Evolutionary conservation across 2,888 invertebrate species (phyloP), one percentile per base, ranked within the genome.

Genomic region (Sympetrum striolatum): DNA sequence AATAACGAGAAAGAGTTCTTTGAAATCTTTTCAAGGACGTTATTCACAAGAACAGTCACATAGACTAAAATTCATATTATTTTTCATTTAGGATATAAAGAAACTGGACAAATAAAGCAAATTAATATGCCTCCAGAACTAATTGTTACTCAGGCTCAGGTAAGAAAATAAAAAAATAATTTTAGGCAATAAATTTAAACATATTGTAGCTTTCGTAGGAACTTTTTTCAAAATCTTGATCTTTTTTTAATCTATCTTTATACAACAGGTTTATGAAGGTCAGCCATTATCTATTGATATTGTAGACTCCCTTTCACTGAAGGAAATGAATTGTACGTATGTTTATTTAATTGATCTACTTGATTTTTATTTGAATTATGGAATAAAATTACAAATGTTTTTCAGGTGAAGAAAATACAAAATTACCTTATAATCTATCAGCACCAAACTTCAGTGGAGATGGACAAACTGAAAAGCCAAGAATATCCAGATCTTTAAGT

Each of bases 121-220:
- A 91, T 64, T 90, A 91, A 92, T 90, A 94, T 94, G 94, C 94
- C 94, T 8, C 94, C 94, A 0, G 94, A 94, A 92, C 91, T 94
- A 53, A 94, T 94, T 81, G 94, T 94, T 31, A 94, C 94, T 2
- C 93, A 94, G 31, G 94, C 94, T 15, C 93, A 94, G 90, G 92
- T 91, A 58, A 91, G 2, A 6, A 0, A 25, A 79, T 3, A 4
- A 14, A 31, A 48, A 14, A 15, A 48, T 48, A 39, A 39, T 48
- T 53, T 53, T 53, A 3, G 2, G 53, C 18, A 53, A 53, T 53
- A 18, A 53, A 15, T 18, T 53, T 3, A 5, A 18, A 15, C 15
- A 18, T 12, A 8, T 12, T 14, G 4, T 0, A 53, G 18, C 15
- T 18, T 14, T 18, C 10, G 10, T 8, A 6, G 0, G 10, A 44